Evolutionary conservation across 2,888 invertebrate species (phyloP), one percentile per base, ranked within the genome.

Genomic region (Minunthozetes semirufus): DNA sequence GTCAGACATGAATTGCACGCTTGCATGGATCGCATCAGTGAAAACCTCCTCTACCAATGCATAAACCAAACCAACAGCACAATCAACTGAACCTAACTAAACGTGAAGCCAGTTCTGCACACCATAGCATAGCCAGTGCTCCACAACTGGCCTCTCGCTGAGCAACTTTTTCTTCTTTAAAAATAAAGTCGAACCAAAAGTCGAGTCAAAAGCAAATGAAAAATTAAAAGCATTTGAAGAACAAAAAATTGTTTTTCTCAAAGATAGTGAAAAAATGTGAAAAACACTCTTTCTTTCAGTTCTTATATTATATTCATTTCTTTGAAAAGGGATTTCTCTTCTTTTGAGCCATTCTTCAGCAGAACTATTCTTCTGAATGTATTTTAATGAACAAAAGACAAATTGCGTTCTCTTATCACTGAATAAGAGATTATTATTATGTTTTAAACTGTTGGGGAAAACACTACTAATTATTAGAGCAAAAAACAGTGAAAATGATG

Each of bases 1-100:
- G 53, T 72, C 29, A 50, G 71, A 66, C 66, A 66, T 66, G 66
- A 66, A 66, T 59, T 66, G 66, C 66, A 66, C 66, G 66, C 66
- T 66, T 19, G 66, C 66, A 38, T 66, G 38, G 38, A 19, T 63
- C 15, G 66, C 27, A 29, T 61, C 22, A 27, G 22, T 22, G 22
- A 27, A 59, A 59, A 38, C 66, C 66, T 66, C 66, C 38, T n/a
- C 66, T 38, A 19, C 66, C 33, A 66, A 19, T 27, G 66, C 66
- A 15, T 29, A 48, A 71, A 42, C 19, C 71, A 22, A 42, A 25
- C 53, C 73, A 73, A 56, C 17, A 56, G 63, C 63, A 56, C 19
- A 48, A 73, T 15, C 56, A 19, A 17, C 27, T 42, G 42, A 72
- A 48, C 53, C n/a, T 56, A 29, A 66, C 66, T 66, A 38, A 66